phyloP scores from a whole-genome alignment of 35 echinoderm and acorn worm species.

The Chiridota heheva region DNA sequence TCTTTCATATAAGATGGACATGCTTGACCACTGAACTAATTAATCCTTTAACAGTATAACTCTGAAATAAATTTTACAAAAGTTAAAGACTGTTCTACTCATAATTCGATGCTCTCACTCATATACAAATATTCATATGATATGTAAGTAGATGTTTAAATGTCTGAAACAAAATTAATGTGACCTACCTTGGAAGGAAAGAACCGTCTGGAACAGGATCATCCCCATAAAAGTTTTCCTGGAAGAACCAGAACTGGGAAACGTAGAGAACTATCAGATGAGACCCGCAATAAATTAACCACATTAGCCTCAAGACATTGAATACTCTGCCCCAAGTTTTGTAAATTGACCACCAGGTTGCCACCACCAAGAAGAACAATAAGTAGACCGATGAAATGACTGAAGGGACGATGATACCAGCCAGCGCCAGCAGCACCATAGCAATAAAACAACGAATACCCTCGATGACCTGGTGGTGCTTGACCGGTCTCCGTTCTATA shows the following conservation, averaged over 20 bases:
- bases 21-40: too few relatives aligned
- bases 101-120: too few relatives aligned
- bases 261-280: conserved; percentile 83
- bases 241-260: conserved; percentile 93
- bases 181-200: too few relatives aligned
- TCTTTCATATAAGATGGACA: too few relatives aligned
- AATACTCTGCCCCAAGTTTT: conserved; percentile 73
- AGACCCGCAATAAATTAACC: conserved; percentile 83
- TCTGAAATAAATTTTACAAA: too few relatives aligned
- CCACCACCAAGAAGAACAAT: conserved; percentile 74
- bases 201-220: conserved; percentile 27
- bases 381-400: conserved; percentile 86
- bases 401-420: conserved; percentile 79
- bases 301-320: conserved; percentile 55
- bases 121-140: too few relatives aligned
- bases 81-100: too few relatives aligned
- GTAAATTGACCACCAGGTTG: conserved; percentile 95
- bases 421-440: conserved; percentile 68
- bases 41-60: too few relatives aligned
- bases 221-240: conserved; percentile 30
- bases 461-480: conserved; percentile 49
- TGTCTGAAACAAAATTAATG: too few relatives aligned
- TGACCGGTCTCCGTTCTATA: conserved; percentile 32
- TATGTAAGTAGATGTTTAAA: too few relatives aligned
- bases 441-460: conserved; percentile 63